These are phyloP conservation scores for Callosobruchus maculatus DNA, from an alignment of 2,888 invertebrate species.

Conservation along the genomic window DNA sequence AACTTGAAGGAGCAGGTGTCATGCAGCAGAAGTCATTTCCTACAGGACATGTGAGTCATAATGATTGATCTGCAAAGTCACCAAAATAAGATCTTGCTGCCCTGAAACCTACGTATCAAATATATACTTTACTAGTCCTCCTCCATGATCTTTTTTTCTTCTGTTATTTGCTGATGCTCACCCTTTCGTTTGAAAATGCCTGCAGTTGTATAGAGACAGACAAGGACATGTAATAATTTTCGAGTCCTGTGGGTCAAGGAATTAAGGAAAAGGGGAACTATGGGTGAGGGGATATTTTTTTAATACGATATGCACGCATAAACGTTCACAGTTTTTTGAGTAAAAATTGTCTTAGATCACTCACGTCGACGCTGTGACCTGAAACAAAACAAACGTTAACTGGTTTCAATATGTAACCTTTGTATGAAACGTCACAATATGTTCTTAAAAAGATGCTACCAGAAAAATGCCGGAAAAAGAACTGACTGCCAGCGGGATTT, in stretches of 20 bases:
- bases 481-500: no score
- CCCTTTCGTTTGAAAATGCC: no score
- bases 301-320: constrained; percentile 30
- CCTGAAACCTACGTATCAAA: no score
- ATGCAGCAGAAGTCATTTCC: not conserved
- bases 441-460: no score
- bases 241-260: constrained; percentile 2
- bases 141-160: no score
- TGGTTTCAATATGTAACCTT: not conserved
- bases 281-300: constrained; percentile 4
- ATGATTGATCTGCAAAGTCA: no score
- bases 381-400: constrained; percentile 16
- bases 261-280: not conserved
- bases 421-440: not conserved
- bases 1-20: not conserved
- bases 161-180: no score
- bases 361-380: constrained; percentile 46
- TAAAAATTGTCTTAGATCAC: constrained; percentile 42
- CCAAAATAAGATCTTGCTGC: no score
- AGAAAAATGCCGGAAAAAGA: no score
- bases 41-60: not conserved
- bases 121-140: no score
- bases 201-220: not conserved
- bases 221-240: constrained; percentile 11
- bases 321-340: constrained; percentile 39